phyloP scores from a whole-genome alignment of 2,888 invertebrate species.

The Alcis repandata region DNA sequence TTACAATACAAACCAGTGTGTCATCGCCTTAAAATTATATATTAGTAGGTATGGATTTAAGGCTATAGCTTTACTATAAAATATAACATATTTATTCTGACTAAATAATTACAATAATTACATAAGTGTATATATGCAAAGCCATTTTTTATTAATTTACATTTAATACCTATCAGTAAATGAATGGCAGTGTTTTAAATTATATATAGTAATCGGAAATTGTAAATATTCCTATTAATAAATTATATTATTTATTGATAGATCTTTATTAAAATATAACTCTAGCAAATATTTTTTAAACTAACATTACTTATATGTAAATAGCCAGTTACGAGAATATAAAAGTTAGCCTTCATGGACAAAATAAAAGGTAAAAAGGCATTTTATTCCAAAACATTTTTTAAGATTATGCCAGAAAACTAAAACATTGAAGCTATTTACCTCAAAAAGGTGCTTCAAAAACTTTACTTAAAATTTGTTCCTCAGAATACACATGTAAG shows the following conservation, averaged over 20 bases:
- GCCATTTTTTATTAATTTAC: constrained; percentile 27
- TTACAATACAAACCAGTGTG: constrained; percentile 11
- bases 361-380: background rate
- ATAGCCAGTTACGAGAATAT: constrained; percentile 28
- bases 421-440: background rate
- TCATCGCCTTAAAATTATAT: constrained; percentile 17
- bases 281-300: constrained; percentile 20
- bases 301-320: constrained; percentile 22
- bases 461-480: no score
- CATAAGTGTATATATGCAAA: constrained; percentile 29
- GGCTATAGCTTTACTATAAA: constrained; percentile 10
- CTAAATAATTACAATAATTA: constrained; percentile 25
- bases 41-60: constrained; percentile 33
- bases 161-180: constrained; percentile 32
- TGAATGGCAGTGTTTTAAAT: constrained; percentile 47
- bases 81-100: constrained; percentile 9
- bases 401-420: background rate
- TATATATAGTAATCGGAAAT: constrained; percentile 32
- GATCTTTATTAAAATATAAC: constrained; percentile 7
- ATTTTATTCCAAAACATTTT: background rate
- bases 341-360: constrained; percentile 17
- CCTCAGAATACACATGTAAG: no score
- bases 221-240: constrained; percentile 36
- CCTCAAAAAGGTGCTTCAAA: background rate
- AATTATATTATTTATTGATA: constrained; percentile 32